A percentile compares a stretch with the other conserved stretches of the same genome.
phyloP scores from a whole-genome alignment of 2,888 invertebrate species.

The Onchidella celtica region DNA sequence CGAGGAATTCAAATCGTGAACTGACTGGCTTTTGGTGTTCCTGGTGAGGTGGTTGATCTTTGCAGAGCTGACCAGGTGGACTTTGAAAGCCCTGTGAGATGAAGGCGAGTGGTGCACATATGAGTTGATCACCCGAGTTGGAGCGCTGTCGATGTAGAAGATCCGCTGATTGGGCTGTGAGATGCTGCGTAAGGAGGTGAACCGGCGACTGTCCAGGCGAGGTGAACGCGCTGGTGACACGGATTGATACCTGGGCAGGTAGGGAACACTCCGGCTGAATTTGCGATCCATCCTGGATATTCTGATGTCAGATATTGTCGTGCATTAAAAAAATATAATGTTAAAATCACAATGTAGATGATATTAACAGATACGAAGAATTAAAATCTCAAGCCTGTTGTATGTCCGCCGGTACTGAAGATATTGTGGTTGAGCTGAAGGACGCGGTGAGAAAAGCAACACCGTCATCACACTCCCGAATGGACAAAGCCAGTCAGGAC shows the following conservation, averaged over 20 bases:
- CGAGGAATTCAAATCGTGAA: constrained; percentile 34
- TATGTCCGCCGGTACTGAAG: no score
- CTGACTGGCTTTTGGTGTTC: constrained; percentile 31
- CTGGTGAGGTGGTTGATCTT: constrained; percentile 3
- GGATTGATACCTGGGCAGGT: constrained; percentile 46
- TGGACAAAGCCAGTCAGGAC: no score
- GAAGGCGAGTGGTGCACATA: constrained; percentile 38
- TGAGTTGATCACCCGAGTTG: constrained; percentile 21
- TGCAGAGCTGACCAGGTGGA: constrained; percentile 15
- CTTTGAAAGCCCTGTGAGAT: constrained; percentile 10
- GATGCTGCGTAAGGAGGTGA: constrained; percentile 9
- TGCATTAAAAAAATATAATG: no score
- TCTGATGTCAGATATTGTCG: no score
- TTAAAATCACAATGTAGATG: no score
- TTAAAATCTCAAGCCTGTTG: no score
- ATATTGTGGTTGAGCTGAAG: no score
- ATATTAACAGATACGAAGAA: no score
- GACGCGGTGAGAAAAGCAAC: no score
- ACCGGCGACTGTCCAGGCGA: neutral
- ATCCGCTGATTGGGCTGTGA: constrained; percentile 30
- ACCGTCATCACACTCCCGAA: no score
- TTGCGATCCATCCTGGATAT: constrained; percentile 46
- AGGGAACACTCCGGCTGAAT: constrained; percentile 36
- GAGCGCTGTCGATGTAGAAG: constrained; percentile 29
- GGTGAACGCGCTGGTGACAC: constrained; percentile 40